phyloP scores from a whole-genome alignment of 2,888 invertebrate species.

The Cosmopolites sordidus region DNA sequence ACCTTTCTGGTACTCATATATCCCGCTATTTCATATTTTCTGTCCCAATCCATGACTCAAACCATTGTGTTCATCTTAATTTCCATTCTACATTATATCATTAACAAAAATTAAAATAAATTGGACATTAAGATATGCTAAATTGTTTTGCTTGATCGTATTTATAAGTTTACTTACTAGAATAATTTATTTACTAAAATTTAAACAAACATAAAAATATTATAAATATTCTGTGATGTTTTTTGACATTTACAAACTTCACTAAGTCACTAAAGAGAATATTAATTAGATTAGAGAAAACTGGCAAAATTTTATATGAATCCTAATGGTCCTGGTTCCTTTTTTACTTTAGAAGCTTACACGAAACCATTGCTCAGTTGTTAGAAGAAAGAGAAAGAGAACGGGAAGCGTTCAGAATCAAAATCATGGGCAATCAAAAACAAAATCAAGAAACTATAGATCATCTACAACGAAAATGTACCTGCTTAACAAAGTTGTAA shows the following conservation, averaged over 20 bases:
- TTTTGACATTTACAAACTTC: too few relatives aligned
- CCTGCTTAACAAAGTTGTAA: constrained; percentile 60
- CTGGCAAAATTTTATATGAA: background rate
- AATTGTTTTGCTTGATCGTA: too few relatives aligned
- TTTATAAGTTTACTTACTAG: too few relatives aligned
- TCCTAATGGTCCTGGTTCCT: constrained; percentile 9
- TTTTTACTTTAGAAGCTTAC: constrained; percentile 47
- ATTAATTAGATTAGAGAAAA: too few relatives aligned
- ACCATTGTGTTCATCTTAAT: constrained; percentile 23
- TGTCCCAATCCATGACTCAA: constrained; percentile 29
- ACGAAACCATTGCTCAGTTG: constrained; percentile 43
- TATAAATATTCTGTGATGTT: too few relatives aligned
- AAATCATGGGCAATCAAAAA: constrained; percentile 49
- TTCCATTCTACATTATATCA: constrained; percentile 10
- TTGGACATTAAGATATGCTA: too few relatives aligned
- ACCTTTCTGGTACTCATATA: constrained; percentile 34
- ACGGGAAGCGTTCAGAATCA: constrained; percentile 39
- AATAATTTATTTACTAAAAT: too few relatives aligned
- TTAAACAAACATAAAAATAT: too few relatives aligned
- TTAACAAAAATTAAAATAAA: constrained; percentile 20
- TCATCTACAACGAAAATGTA: constrained; percentile 58
- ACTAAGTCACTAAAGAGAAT: too few relatives aligned
- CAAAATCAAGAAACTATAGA: constrained; percentile 54
- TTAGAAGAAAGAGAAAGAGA: constrained; percentile 43
- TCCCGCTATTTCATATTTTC: constrained; percentile 34